Conservation (phyloP, 2,797 vertebrate species). For the Moxostoma hubbsi region DNA sequence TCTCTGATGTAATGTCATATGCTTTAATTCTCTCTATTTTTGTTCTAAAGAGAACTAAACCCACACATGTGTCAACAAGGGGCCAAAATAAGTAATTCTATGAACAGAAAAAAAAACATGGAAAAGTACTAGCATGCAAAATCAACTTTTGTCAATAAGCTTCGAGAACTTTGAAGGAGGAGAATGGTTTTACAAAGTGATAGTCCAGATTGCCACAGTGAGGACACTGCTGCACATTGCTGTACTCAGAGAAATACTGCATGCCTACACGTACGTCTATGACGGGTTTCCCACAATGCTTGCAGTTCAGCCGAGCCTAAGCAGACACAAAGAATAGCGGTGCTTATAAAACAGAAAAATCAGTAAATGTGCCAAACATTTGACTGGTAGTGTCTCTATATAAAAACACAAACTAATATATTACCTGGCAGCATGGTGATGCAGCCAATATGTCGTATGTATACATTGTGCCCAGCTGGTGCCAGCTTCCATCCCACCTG, state of each 20-base stretch:
- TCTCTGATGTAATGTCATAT: not conserved
- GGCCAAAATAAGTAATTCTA: constrained; percentile 80
- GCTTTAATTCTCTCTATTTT: constrained; percentile 14
- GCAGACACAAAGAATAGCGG: constrained; percentile 15
- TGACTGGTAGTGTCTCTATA: no score
- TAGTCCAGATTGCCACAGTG: constrained; percentile 99
- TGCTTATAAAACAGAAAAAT: no score
- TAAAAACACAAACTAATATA: constrained; percentile 40
- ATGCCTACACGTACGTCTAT: constrained; percentile 97
- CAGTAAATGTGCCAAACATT: no score
- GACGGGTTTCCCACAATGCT: constrained; percentile 98
- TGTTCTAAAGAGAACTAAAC: constrained; percentile 28
- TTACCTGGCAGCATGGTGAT: constrained; percentile 97
- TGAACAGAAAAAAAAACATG: constrained; percentile 66
- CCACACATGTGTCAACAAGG: constrained; percentile 61
- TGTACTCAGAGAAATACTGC: constrained; percentile 99
- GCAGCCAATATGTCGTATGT: constrained; percentile 98
- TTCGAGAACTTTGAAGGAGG: constrained; percentile 98
- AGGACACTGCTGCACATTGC: constrained; percentile 98
- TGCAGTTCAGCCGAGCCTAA: constrained; percentile 99
- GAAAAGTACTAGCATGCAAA: constrained; percentile 85
- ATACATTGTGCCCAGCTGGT: constrained; percentile 98
- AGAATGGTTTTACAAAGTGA: constrained; percentile 99
- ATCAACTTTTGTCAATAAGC: constrained; percentile 99
- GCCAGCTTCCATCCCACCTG: constrained; percentile 99